Percentiles rank a stretch among this genome's conserved stretches.
Evolutionary conservation across 1,140 invertebrate species (phyloP).

Genomic region (Aphis craccivora): DNA sequence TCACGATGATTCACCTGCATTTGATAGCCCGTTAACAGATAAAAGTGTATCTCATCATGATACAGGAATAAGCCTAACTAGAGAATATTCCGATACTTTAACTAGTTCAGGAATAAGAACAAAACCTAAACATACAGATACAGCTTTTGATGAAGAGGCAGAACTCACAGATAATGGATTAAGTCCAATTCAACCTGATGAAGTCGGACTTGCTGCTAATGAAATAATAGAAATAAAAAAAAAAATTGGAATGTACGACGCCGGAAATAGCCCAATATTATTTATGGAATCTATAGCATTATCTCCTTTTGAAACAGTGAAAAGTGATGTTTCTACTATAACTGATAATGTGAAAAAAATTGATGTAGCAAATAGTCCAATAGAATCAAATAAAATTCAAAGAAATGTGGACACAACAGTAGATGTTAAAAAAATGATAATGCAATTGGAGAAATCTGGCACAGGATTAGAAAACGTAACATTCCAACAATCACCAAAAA

Average conservation of each 20-base stretch:
- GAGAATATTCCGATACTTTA: conserved; percentile 66
- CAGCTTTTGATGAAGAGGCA: conserved; percentile 66
- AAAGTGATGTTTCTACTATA: conserved; percentile 66
- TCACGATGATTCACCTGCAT: conserved; percentile 63
- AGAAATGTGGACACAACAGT: neutral
- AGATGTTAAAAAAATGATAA: conserved; percentile 32
- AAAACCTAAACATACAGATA: conserved; percentile 64
- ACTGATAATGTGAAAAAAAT: conserved; percentile 66
- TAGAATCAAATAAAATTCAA: conserved; percentile 26
- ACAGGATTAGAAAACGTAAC: neutral
- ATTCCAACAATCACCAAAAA: neutral
- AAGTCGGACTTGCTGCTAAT: conserved; percentile 62
- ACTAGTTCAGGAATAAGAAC: conserved; percentile 65
- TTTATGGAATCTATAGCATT: conserved; percentile 63
- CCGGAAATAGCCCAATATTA: conserved; percentile 66
- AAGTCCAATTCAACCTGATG: conserved; percentile 68
- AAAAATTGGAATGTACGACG: conserved; percentile 63
- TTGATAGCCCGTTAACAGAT: conserved; percentile 65
- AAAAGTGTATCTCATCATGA: conserved; percentile 67
- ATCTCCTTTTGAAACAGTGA: conserved; percentile 65
- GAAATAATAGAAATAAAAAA: conserved; percentile 62
- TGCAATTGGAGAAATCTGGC: conserved; percentile 13
- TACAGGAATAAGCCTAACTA: conserved; percentile 67
- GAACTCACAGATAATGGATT: conserved; percentile 68
- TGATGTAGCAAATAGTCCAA: conserved; percentile 66